Percentiles rank a stretch among this genome's conserved stretches.
Evolutionary conservation across 2,888 invertebrate species (phyloP).

Genomic region (Leptodirus hochenwartii): DNA sequence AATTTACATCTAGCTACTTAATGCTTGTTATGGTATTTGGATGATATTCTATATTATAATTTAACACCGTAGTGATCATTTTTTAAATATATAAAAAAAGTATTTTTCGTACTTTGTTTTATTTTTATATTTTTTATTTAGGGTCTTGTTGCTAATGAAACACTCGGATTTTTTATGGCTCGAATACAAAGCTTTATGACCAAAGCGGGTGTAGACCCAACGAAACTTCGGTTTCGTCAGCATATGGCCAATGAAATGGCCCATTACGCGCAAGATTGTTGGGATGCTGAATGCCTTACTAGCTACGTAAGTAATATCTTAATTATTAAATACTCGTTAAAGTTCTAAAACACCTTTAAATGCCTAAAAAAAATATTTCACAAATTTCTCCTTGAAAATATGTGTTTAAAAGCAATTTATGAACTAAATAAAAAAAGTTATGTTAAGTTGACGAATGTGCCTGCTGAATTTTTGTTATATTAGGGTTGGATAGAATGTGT

Average conservation of each 20-base stretch:
- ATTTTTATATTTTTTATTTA: slow-evolving; percentile 21
- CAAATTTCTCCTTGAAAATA: not conserved
- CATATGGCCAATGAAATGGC: slow-evolving; percentile 99
- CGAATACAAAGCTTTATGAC: slow-evolving; percentile 79
- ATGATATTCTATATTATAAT: no score
- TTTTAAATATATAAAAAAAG: no score
- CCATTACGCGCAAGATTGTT: slow-evolving; percentile 98
- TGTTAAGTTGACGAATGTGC: not conserved
- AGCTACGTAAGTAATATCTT: slow-evolving; percentile 50
- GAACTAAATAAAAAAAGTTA: slow-evolving; percentile 3
- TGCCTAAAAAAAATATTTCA: not conserved
- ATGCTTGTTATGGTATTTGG: no score
- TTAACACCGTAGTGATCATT: no score
- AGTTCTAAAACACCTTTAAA: not conserved
- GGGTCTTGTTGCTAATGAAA: slow-evolving; percentile 87
- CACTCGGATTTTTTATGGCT: slow-evolving; percentile 94
- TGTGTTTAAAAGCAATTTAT: not conserved
- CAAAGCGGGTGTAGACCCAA: slow-evolving; percentile 73
- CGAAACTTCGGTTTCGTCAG: slow-evolving; percentile 83
- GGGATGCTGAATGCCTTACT: slow-evolving; percentile 97
- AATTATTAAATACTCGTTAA: slow-evolving; percentile 1
- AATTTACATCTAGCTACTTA: no score
- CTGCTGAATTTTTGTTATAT: slow-evolving; percentile 10
- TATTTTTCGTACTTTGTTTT: no score
- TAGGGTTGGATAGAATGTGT: slow-evolving; percentile 98